phyloP scores from a whole-genome alignment of 1,140 invertebrate species.

The Lutraria rhynchaena region DNA sequence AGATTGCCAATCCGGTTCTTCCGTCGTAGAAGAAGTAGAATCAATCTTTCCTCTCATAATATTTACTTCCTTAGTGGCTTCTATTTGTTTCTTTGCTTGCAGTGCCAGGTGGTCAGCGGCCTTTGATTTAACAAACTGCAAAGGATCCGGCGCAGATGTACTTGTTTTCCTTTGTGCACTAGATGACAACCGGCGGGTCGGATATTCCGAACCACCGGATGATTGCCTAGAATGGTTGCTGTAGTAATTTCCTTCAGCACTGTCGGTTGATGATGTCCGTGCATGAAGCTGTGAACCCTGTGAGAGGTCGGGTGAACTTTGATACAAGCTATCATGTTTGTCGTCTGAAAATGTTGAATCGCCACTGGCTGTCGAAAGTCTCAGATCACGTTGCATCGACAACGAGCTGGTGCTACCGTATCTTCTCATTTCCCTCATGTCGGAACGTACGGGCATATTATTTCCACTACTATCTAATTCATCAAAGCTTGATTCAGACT shows the following conservation, averaged over 20 bases:
- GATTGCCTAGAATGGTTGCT: slow-evolving; percentile 80
- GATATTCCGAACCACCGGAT: slow-evolving; percentile 81
- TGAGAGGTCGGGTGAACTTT: slow-evolving; percentile 72
- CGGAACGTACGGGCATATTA: slow-evolving; percentile 56
- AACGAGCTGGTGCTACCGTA: slow-evolving; percentile 70
- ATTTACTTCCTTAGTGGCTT: slow-evolving; percentile 92
- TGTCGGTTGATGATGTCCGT: slow-evolving; percentile 77
- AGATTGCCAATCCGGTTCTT: slow-evolving; percentile 94
- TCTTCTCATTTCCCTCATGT: slow-evolving; percentile 69
- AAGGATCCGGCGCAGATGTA: slow-evolving; percentile 85
- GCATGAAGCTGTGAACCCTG: slow-evolving; percentile 65
- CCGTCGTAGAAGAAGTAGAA: slow-evolving; percentile 81
- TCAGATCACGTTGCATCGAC: background rate
- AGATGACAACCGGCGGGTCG: slow-evolving; percentile 71
- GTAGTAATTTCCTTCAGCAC: slow-evolving; percentile 70
- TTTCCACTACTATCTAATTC: slow-evolving; percentile 60
- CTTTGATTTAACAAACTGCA: slow-evolving; percentile 91
- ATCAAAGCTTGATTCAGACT: slow-evolving; percentile 76
- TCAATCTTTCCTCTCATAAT: slow-evolving; percentile 86
- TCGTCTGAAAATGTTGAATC: slow-evolving; percentile 60
- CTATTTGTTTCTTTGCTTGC: slow-evolving; percentile 92
- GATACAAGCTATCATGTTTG: slow-evolving; percentile 65
- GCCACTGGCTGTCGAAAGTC: slow-evolving; percentile 34
- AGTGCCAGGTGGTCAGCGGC: slow-evolving; percentile 85
- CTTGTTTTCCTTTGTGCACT: slow-evolving; percentile 49